phyloP scores from a whole-genome alignment of 2,113 vertebrate genomes.

The Pituophis catenifer region DNA sequence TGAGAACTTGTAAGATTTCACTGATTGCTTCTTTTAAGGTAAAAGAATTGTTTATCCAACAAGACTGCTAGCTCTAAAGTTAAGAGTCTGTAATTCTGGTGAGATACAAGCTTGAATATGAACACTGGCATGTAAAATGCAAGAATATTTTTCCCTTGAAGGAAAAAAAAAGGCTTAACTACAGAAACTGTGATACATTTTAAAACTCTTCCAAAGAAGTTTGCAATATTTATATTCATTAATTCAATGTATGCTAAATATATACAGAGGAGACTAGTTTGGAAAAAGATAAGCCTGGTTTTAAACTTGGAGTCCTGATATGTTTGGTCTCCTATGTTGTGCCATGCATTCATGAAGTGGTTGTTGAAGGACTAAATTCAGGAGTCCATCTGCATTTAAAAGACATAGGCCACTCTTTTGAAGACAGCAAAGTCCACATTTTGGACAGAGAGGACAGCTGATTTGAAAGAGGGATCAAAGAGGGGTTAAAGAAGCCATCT shows the following conservation, averaged over 20 bases:
- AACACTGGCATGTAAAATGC: neutral
- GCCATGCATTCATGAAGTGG: no score
- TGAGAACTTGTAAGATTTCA: neutral
- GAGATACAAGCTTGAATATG: neutral
- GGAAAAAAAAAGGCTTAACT: neutral
- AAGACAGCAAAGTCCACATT: no score
- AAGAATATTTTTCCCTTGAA: neutral
- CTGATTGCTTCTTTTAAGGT: neutral
- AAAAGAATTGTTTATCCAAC: neutral
- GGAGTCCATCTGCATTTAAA: no score
- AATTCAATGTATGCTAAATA: neutral
- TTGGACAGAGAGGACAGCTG: no score
- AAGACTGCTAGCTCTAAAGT: neutral
- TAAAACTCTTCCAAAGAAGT: neutral
- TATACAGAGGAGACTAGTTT: neutral
- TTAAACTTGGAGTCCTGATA: neutral
- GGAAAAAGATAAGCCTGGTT: neutral
- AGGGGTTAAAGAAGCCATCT: no score
- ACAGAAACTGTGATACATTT: neutral
- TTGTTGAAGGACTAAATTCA: no score
- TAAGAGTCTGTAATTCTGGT: neutral
- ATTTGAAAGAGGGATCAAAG: no score
- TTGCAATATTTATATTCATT: neutral
- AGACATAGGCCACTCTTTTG: no score
- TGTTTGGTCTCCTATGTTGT: no score